Conservation (phyloP, 2,888 invertebrate genomes). For the Stenodera caucasica region DNA sequence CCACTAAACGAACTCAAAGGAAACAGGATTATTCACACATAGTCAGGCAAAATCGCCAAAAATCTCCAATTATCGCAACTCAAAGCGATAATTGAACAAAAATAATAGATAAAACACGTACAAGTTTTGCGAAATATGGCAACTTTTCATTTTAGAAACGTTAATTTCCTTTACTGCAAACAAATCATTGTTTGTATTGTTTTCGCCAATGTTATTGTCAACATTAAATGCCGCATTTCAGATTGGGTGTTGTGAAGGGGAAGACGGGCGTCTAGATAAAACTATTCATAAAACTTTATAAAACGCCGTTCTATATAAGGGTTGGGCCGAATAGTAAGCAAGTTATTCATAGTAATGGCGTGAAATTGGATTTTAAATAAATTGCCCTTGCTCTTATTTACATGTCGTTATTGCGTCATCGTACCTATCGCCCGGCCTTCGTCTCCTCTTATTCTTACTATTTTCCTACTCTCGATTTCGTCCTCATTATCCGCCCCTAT, state of each 20-base stretch:
- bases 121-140: neutral
- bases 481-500: slow-evolving; percentile 24
- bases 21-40: slow-evolving; percentile 10
- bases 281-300: slow-evolving; percentile 38
- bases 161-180: slow-evolving; percentile 29
- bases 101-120: too few relatives aligned
- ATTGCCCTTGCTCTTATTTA: slow-evolving; percentile 49
- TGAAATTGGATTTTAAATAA: slow-evolving; percentile 49
- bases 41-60: too few relatives aligned
- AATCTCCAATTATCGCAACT: too few relatives aligned
- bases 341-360: slow-evolving; percentile 46
- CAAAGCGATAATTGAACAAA: too few relatives aligned
- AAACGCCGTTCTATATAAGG: slow-evolving; percentile 25
- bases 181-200: slow-evolving; percentile 32
- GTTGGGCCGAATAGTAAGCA: slow-evolving; percentile 38
- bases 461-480: slow-evolving; percentile 24
- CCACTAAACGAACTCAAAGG: neutral
- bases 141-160: slow-evolving; percentile 18
- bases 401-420: slow-evolving; percentile 48
- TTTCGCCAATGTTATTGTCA: slow-evolving; percentile 24
- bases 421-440: slow-evolving; percentile 23
- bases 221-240: slow-evolving; percentile 28
- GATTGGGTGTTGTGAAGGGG: slow-evolving; percentile 4
- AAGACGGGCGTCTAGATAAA: slow-evolving; percentile 28
- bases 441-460: slow-evolving; percentile 17